phyloP scores from a whole-genome alignment of 2,888 invertebrate species.

The Drosophila anomalata region DNA sequence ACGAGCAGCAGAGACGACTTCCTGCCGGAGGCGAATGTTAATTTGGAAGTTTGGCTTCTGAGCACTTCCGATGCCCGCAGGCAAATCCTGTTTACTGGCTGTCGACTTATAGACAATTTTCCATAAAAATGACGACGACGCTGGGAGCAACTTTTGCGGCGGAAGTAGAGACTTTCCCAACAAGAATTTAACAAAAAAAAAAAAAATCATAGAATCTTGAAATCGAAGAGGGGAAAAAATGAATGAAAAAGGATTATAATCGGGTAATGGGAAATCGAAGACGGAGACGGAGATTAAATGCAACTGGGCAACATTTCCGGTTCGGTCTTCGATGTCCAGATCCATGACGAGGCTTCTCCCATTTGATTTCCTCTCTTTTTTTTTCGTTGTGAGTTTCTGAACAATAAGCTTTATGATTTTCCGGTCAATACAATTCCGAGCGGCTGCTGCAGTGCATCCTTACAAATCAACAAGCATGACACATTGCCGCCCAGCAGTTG shows the following conservation, averaged over 20 bases:
- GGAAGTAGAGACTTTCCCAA: slow-evolving; percentile 58
- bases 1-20: slow-evolving; percentile 45
- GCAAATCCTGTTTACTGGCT: slow-evolving; percentile 78
- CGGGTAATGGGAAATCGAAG: slow-evolving; percentile 61
- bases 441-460: slow-evolving; percentile 63
- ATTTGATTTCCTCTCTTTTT: slow-evolving; percentile 56
- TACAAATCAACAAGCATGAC: slow-evolving; percentile 81
- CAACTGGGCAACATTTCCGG: slow-evolving; percentile 70
- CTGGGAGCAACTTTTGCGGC: slow-evolving; percentile 63
- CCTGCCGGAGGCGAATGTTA: slow-evolving; percentile 59
- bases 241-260: slow-evolving; percentile 65
- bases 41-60: slow-evolving; percentile 54
- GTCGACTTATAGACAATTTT: slow-evolving; percentile 78
- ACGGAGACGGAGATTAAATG: slow-evolving; percentile 67
- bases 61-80: slow-evolving; percentile 66
- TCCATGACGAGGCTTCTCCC: slow-evolving; percentile 55
- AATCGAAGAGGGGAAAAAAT: too few species aligned
- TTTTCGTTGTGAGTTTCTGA: slow-evolving; percentile 2
- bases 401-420: slow-evolving; percentile 80
- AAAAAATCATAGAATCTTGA: slow-evolving; percentile 9
- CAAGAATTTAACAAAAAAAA: slow-evolving; percentile 8
- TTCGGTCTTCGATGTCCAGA: slow-evolving; percentile 41
- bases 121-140: slow-evolving; percentile 61
- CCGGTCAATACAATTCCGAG: slow-evolving; percentile 78
- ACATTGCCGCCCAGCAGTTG: slow-evolving; percentile 58